phyloP scores from a whole-genome alignment of 2,888 invertebrate genomes.

The Euzophera pinguis region DNA sequence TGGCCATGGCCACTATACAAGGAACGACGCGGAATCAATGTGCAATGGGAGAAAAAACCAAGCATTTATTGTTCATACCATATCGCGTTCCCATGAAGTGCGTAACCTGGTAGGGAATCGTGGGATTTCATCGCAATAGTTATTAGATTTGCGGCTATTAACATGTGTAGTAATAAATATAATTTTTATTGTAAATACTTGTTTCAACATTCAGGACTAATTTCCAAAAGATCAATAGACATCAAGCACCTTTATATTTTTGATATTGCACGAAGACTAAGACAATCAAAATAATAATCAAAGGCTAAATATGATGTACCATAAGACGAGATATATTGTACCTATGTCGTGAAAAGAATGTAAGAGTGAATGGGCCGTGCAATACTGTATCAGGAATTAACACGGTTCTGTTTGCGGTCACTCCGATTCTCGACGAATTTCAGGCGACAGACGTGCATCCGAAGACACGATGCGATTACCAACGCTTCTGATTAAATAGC shows the following conservation, averaged over 20 bases:
- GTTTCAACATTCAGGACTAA: too few relatives aligned
- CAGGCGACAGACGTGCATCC: constrained; percentile 56
- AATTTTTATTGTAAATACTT: too few relatives aligned
- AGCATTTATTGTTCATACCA: background rate
- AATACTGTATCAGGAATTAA: constrained; percentile 37
- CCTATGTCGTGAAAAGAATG: background rate
- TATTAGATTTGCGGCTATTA: background rate
- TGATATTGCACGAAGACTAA: too few relatives aligned
- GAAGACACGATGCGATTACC: constrained; percentile 43
- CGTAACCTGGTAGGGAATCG: constrained; percentile 1
- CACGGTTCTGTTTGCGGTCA: constrained; percentile 58
- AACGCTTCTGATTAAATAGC: constrained; percentile 57
- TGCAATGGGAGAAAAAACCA: background rate
- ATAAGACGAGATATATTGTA: background rate
- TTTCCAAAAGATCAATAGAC: too few relatives aligned
- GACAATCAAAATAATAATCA: too few relatives aligned
- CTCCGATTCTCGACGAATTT: constrained; percentile 48
- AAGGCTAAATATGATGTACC: too few relatives aligned
- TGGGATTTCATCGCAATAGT: constrained; percentile 6
- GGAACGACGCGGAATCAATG: constrained; percentile 5
- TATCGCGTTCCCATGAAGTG: constrained; percentile 9
- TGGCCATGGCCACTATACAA: constrained; percentile 8
- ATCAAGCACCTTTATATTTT: too few relatives aligned
- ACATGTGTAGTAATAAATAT: background rate
- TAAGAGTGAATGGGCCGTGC: constrained; percentile 51